Evolutionary conservation across 2,888 invertebrate species (phyloP).

Genomic region (Drosophila rubida): DNA sequence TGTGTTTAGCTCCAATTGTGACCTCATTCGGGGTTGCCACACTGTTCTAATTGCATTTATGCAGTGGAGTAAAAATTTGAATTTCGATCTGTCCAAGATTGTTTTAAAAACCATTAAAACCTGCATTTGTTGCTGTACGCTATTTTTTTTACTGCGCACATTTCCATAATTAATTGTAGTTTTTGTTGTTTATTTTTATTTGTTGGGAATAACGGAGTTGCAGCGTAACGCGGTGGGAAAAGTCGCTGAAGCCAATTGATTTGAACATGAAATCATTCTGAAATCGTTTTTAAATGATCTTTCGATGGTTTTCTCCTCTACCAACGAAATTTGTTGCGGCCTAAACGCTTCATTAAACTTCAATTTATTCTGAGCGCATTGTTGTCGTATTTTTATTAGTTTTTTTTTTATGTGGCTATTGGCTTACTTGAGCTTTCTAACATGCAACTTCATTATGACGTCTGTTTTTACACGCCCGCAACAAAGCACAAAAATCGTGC

Average conservation of each 20-base stretch:
- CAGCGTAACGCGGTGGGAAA: slow-evolving; percentile 36
- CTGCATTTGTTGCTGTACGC: neutral
- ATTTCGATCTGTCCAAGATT: neutral
- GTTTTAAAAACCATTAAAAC: slow-evolving; percentile 10
- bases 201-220: slow-evolving; percentile 21
- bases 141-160: slow-evolving; percentile 27
- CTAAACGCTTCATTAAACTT: slow-evolving; percentile 53
- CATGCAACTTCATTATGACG: slow-evolving; percentile 43
- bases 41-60: slow-evolving; percentile 27
- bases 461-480: slow-evolving; percentile 33
- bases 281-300: slow-evolving; percentile 53
- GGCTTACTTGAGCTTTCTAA: slow-evolving; percentile 55
- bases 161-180: slow-evolving; percentile 51
- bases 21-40: slow-evolving; percentile 15
- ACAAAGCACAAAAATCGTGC: slow-evolving; percentile 45
- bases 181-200: slow-evolving; percentile 1
- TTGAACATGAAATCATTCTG: slow-evolving; percentile 23
- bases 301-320: slow-evolving; percentile 14
- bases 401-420: slow-evolving; percentile 28
- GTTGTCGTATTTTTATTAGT: slow-evolving; percentile 11
- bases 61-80: neutral
- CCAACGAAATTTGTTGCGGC: slow-evolving; percentile 28
- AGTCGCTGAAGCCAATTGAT: slow-evolving; percentile 19
- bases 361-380: slow-evolving; percentile 58
- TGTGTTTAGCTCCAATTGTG: slow-evolving; percentile 13